Evolutionary conservation across 2,797 vertebrate genomes (phyloP).

Genomic region (Geotria australis): DNA sequence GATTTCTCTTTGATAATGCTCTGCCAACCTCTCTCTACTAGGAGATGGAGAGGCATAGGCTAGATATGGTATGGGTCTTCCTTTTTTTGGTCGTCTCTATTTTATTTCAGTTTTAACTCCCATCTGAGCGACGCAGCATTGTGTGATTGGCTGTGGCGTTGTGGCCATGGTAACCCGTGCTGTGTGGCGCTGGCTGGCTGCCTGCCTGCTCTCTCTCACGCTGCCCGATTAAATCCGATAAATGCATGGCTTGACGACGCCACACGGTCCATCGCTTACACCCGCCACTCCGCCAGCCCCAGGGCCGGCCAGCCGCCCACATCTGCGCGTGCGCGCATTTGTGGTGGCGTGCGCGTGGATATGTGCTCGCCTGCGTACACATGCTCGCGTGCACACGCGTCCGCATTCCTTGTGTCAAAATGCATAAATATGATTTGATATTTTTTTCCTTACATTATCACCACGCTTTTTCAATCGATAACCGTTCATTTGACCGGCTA

Average conservation of each 20-base stretch:
- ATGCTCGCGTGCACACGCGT: no score
- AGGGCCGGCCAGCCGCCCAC: no score
- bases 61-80: slow-evolving; percentile 99
- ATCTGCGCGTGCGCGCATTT: no score
- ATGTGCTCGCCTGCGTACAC: no score
- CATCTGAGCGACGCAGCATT: slow-evolving; percentile 53
- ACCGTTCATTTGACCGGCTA: no score
- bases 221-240: no score
- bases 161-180: slow-evolving; percentile 94
- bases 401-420: no score
- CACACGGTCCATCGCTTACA: slow-evolving; percentile 61
- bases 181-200: slow-evolving; percentile 66
- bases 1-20: slow-evolving; percentile 75
- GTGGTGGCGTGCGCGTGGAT: no score
- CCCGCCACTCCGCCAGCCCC: slow-evolving; percentile 18
- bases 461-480: no score
- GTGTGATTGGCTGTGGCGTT: slow-evolving; percentile 61
- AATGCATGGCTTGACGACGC: slow-evolving; percentile 51
- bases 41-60: slow-evolving; percentile 99
- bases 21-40: slow-evolving; percentile 84
- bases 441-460: no score
- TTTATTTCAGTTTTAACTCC: background rate
- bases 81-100: slow-evolving; percentile 38
- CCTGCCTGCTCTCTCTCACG: slow-evolving; percentile 26
- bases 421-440: no score